phyloP scores from a whole-genome alignment of 2,113 vertebrate species.

The Calyptomena viridis region DNA sequence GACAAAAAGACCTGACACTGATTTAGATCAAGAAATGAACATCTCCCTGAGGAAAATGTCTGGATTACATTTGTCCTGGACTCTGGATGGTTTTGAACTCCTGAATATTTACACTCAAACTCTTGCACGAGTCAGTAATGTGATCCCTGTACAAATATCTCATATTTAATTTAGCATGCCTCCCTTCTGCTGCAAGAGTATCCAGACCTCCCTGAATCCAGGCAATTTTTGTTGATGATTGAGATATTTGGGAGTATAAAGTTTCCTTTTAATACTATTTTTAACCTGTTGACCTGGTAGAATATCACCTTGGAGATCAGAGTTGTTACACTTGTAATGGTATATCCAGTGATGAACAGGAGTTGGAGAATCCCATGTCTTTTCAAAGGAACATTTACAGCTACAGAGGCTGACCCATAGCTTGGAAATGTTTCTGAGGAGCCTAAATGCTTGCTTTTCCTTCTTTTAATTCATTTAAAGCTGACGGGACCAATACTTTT shows the following conservation, averaged over 20 bases:
- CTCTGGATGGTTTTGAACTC: not conserved
- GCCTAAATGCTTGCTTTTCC: not conserved
- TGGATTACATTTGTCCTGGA: not conserved
- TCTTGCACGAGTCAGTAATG: not conserved
- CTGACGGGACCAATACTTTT: constrained; percentile 84
- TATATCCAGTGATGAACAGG: not conserved
- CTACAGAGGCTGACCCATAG: not conserved
- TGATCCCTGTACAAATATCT: not conserved
- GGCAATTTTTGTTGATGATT: not conserved
- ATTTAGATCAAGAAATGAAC: not conserved
- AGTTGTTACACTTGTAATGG: not conserved
- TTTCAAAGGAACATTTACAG: not conserved
- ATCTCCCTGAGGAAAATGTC: not conserved
- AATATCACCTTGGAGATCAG: not conserved
- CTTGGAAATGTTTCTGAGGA: not conserved
- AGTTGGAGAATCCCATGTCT: not conserved
- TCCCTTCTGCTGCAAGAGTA: not conserved
- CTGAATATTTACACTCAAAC: not conserved
- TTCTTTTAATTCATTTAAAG: constrained; percentile 49
- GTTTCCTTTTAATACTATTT: not conserved
- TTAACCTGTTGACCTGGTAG: not conserved
- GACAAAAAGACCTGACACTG: not conserved
- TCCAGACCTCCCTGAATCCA: not conserved
- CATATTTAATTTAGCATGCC: not conserved
- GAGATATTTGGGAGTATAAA: not conserved